A percentile compares a stretch with the other conserved stretches of the same genome.
Evolutionary conservation across 2,888 invertebrate genomes (phyloP).

Genomic region (Sinodicranocentrus sp.): DNA sequence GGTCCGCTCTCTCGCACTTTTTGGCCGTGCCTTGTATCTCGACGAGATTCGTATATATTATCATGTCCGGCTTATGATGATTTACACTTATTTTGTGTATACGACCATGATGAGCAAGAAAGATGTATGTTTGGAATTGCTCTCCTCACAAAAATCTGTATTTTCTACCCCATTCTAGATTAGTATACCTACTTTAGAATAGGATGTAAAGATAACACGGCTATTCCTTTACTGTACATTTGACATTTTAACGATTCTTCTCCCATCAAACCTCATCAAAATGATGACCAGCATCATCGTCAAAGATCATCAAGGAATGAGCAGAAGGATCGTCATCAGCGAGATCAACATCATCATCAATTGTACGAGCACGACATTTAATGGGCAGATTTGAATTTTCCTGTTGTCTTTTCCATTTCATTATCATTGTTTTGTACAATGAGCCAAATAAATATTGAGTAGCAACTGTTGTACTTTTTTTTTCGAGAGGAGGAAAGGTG

Average conservation of each 20-base stretch:
- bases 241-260: constrained; percentile 22
- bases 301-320: constrained; percentile 34
- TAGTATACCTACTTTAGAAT: not conserved
- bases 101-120: constrained; percentile 6
- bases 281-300: constrained; percentile 32
- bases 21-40: not conserved
- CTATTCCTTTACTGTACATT: not conserved
- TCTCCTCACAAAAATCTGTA: not conserved
- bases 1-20: not conserved
- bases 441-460: too few relatives aligned
- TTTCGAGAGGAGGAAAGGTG: too few relatives aligned
- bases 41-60: not conserved
- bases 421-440: too few relatives aligned
- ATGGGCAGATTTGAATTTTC: too few relatives aligned
- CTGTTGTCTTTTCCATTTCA: too few relatives aligned
- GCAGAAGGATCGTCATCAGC: not conserved
- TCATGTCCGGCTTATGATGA: constrained; percentile 43
- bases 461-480: too few relatives aligned
- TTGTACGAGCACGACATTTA: too few relatives aligned
- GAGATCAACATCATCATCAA: not conserved
- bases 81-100: constrained; percentile 32
- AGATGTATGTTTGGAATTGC: not conserved
- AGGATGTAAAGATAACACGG: not conserved
- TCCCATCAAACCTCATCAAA: constrained; percentile 35
- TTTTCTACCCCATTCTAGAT: not conserved